Evolutionary conservation across 2,888 invertebrate genomes (phyloP).

Genomic region (Hirudinaria manillensis): DNA sequence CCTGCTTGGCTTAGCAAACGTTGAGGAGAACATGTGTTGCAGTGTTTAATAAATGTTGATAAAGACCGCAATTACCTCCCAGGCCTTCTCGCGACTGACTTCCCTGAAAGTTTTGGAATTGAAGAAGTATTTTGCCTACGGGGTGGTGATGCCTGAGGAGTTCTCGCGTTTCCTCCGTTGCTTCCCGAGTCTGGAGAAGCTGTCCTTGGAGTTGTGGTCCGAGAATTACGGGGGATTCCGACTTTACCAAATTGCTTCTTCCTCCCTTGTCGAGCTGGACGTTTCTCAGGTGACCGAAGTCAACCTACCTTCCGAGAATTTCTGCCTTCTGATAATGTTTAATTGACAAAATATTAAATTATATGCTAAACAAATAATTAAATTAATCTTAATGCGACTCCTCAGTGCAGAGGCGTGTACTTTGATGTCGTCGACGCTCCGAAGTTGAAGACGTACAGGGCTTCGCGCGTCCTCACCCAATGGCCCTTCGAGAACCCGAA

Average conservation of each 20-base stretch:
- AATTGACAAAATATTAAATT: no score
- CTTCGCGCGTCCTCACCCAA: constrained; percentile 47
- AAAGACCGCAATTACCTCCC: not conserved
- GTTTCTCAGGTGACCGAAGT: constrained; percentile 43
- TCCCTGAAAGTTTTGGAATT: constrained; percentile 46
- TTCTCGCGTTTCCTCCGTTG: constrained; percentile 43
- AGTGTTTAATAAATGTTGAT: no score
- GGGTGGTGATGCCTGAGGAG: constrained; percentile 44
- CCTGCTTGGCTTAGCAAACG: no score
- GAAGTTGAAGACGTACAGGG: constrained; percentile 44
- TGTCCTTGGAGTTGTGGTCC: constrained; percentile 50
- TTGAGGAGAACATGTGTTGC: no score
- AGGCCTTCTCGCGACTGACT: constrained; percentile 43
- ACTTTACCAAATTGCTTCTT: constrained; percentile 44
- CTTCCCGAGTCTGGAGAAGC: constrained; percentile 43
- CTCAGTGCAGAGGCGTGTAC: constrained; percentile 49
- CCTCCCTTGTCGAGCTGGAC: constrained; percentile 47
- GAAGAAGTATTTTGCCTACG: constrained; percentile 48
- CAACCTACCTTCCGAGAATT: no score
- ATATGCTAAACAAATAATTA: no score
- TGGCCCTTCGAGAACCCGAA: constrained; percentile 41
- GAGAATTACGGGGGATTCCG: constrained; percentile 47
- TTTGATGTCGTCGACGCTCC: constrained; percentile 45
- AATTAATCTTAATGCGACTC: no score
- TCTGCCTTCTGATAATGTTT: no score